Base-by-base conservation (phyloP, 2,113 vertebrate species). In the Lepus timidus region DNA sequence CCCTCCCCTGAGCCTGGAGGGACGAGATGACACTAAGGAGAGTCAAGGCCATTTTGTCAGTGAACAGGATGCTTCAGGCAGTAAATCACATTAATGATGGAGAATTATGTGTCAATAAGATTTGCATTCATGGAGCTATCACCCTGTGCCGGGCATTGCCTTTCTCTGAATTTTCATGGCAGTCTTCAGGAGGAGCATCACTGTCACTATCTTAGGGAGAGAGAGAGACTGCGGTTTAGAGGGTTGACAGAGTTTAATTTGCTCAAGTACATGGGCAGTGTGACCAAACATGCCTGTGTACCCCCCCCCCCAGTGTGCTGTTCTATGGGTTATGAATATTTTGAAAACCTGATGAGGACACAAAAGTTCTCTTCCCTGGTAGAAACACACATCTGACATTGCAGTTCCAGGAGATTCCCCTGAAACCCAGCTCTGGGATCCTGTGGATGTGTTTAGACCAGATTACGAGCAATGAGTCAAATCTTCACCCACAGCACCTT, bases 401-500 rank as follows among this genome's bases (percentile, higher is more conserved):
- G 58, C 29, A 44, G 22, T 44, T 88, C 36, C 13, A 67, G 16
- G 65, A 80, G 86, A 71, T 85, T 73, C 14, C 22, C 12, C 58
- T 4, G 2, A 90, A 93, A 92, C 17, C 29, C 17, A 5, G 44
- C 13, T 22, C 0, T 31, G 33, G 17, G 31, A 1, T 11, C 10
- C 31, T 44, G 29, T 52, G 68, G 62, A 75, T 80, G n/a, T 71
- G 70, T 51, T 87, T 82, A 94, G 52, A 75, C 31, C 27, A 64
- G 33, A 74, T 58, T 84, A 90, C 80, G 86, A 90, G 36, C 44
- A 52, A 16, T n/a, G 61, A 92, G 79, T 67, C 74, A 64, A 8
- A 91, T 95, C 75, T 95, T 65, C 51, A 92, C 65, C 44, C 90
- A 58, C 90, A 61, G 25, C 52, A 73, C 19, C 36, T 62, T 88